Percentiles rank a stretch among this genome's conserved stretches.
These are phyloP conservation scores for Encarsia formosa DNA, from an alignment of 2,888 invertebrate species.

Conservation along the genomic window DNA sequence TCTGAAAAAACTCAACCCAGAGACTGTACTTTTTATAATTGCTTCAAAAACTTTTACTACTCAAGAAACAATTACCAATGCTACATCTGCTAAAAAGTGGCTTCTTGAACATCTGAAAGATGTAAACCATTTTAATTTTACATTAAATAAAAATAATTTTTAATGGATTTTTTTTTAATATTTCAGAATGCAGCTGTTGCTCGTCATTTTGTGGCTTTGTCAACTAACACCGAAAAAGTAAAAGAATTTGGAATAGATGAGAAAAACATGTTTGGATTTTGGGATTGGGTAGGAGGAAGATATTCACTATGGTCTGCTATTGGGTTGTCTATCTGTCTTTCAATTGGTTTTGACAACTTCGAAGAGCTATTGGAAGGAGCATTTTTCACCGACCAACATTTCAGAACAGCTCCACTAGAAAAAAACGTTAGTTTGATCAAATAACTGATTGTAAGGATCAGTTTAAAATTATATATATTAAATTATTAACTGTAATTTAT, in stretches of 20 bases:
- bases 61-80: conserved; percentile 98
- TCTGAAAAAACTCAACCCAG: conserved; percentile 82
- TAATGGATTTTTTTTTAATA: conserved; percentile 44
- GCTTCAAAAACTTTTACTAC: conserved; percentile 99
- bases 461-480: conserved; percentile 1
- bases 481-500: conserved; percentile 17
- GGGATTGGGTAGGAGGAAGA: conserved; percentile 99
- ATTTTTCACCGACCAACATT: conserved; percentile 92
- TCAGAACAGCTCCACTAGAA: conserved; percentile 77
- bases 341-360: conserved; percentile 94
- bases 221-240: conserved; percentile 93
- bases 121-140: conserved; percentile 56
- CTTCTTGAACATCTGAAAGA: conserved; percentile 81
- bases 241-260: conserved; percentile 95
- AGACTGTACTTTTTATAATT: conserved; percentile 95
- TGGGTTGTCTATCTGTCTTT: conserved; percentile 90
- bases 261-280: conserved; percentile 98
- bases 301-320: conserved; percentile 98
- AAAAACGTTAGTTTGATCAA: conserved; percentile 73
- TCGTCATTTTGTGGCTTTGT: conserved; percentile 96
- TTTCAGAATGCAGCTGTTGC: conserved; percentile 75
- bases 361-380: conserved; percentile 87
- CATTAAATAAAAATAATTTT: conserved; percentile 4
- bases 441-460: background rate
- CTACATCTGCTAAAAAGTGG: conserved; percentile 96